phyloP scores from a whole-genome alignment of 2,113 vertebrate genomes.

The Pogona vitticeps region DNA sequence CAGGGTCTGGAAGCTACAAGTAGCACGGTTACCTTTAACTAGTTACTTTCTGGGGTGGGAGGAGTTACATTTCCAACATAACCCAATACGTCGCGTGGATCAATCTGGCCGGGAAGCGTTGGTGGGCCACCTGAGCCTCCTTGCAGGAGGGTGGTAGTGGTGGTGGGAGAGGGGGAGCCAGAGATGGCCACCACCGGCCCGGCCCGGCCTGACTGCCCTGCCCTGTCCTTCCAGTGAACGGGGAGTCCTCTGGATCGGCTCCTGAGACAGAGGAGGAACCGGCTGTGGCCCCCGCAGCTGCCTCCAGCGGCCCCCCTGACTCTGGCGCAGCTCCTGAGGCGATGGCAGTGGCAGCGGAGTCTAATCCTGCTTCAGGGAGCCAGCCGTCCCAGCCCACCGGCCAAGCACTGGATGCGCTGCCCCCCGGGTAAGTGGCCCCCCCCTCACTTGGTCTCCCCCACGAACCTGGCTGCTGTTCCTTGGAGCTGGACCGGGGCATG shows the following conservation, averaged over 20 bases:
- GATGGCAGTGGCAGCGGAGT: conserved; percentile 68
- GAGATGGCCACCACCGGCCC: no score
- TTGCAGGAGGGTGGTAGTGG: neutral
- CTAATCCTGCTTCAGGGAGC: conserved; percentile 22
- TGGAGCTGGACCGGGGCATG: neutral
- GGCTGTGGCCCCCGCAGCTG: neutral
- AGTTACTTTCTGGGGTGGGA: no score
- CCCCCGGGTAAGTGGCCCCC: conserved; percentile 82
- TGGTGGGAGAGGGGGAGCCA: neutral
- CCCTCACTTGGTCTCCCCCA: neutral
- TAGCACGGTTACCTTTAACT: no score
- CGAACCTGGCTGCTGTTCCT: accelerated
- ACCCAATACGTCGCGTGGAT: no score
- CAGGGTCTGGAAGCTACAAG: no score
- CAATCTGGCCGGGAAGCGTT: neutral
- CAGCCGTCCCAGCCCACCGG: conserved; percentile 64
- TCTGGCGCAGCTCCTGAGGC: conserved; percentile 39
- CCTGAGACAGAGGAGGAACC: conserved; percentile 69
- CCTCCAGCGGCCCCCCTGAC: neutral
- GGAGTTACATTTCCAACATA: no score
- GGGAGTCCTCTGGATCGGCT: conserved; percentile 68
- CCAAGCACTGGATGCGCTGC: conserved; percentile 80
- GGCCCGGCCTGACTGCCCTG: no score
- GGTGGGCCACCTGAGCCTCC: no score
- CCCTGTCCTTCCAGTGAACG: conserved; percentile 75